These are phyloP conservation scores for Myiopsitta monachus DNA, from an alignment of 2,113 vertebrate species.

Conservation along the genomic window DNA sequence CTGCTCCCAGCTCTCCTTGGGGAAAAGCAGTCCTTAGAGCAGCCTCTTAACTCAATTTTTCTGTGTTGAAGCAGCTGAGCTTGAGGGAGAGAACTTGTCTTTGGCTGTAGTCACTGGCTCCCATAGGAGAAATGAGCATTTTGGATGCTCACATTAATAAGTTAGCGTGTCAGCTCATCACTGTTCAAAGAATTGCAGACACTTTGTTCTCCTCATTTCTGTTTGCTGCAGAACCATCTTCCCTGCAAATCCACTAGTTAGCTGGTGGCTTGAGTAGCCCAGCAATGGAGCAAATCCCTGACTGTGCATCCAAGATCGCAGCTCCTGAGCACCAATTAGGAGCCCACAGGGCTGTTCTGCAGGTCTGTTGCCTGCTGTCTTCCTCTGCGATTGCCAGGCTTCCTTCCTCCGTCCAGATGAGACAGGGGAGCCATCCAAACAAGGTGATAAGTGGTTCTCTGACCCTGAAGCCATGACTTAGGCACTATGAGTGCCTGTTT, in stretches of 20 bases:
- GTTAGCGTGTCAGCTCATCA: neutral
- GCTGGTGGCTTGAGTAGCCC: neutral
- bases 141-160: constrained; percentile 24
- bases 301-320: neutral
- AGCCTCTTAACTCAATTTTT: constrained; percentile 37
- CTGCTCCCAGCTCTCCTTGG: constrained; percentile 64
- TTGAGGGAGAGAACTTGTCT: constrained; percentile 19
- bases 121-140: constrained; percentile 5
- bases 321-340: neutral
- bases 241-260: neutral
- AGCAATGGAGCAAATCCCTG: neutral
- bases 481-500: neutral
- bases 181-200: constrained; percentile 4
- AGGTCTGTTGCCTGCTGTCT: neutral
- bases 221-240: neutral
- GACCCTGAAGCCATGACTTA: neutral
- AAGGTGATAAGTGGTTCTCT: neutral
- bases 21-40: constrained; percentile 56
- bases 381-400: neutral
- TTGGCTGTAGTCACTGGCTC: constrained; percentile 13
- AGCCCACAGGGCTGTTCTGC: neutral
- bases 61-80: constrained; percentile 44
- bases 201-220: neutral
- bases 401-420: constrained; percentile 9
- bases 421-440: neutral